Conservation (phyloP, 2,797 vertebrate genomes). For the Agapornis canus region DNA sequence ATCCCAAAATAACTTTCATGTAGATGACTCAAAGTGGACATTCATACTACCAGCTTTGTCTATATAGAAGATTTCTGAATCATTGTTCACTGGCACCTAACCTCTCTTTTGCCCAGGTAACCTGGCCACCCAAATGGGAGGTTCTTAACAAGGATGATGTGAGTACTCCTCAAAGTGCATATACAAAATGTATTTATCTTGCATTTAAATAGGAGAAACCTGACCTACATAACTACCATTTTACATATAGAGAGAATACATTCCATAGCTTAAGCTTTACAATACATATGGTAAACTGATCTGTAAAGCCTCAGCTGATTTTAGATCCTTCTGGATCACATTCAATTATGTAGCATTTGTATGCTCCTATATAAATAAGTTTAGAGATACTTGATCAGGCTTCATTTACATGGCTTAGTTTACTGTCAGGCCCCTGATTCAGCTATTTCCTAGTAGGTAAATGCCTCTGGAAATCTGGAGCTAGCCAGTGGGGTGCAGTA, state of each 20-base stretch:
- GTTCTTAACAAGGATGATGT: neutral
- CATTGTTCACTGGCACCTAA: neutral
- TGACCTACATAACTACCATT: neutral
- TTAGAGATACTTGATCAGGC: neutral
- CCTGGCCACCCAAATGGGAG: neutral
- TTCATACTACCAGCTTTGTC: neutral
- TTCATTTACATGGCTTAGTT: neutral
- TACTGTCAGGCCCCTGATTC: neutral
- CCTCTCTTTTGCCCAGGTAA: neutral
- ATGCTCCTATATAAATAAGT: neutral
- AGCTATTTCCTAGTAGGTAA: neutral
- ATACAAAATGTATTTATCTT: neutral
- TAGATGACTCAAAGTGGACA: neutral
- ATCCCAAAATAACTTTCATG: neutral
- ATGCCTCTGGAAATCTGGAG: neutral
- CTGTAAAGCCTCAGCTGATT: neutral
- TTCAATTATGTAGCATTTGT: neutral
- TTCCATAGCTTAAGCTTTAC: neutral
- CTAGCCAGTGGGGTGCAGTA: neutral
- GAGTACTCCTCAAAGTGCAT: neutral
- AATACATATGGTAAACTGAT: neutral
- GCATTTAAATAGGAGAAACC: neutral
- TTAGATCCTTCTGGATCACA: neutral
- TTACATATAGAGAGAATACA: neutral
- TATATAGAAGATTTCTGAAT: neutral